These are phyloP conservation scores for Pleuronectes platessa DNA, from an alignment of 2,113 vertebrate genomes.

Conservation along the genomic window DNA sequence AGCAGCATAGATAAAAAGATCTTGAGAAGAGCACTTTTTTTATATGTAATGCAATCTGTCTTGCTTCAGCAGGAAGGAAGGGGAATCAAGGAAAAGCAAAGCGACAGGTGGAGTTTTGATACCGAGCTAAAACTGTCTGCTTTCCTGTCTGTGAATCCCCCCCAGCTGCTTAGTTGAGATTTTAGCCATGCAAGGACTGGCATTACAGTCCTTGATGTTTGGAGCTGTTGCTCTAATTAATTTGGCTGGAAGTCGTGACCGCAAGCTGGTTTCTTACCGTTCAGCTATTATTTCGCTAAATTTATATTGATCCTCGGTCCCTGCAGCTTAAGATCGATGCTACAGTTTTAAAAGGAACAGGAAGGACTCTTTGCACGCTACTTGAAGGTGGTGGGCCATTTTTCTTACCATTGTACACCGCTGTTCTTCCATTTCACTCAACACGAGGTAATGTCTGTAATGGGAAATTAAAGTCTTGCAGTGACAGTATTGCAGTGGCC, in stretches of 20 bases:
- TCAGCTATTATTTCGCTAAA: slow-evolving; percentile 28
- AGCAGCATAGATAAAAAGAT: background rate
- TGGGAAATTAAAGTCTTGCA: background rate
- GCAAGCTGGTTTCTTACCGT: slow-evolving; percentile 9
- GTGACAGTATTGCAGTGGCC: background rate
- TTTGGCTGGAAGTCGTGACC: background rate
- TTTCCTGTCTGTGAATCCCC: background rate
- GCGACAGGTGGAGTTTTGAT: background rate
- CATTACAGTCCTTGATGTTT: background rate
- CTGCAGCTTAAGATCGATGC: slow-evolving; percentile 37
- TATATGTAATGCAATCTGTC: slow-evolving; percentile 12
- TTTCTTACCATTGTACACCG: background rate
- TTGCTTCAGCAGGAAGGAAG: background rate
- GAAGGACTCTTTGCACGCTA: slow-evolving; percentile 19
- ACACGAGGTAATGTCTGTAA: background rate
- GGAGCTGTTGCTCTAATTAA: slow-evolving; percentile 16
- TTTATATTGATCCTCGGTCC: slow-evolving; percentile 45
- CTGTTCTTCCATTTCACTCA: background rate
- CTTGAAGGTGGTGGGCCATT: slow-evolving; percentile 6
- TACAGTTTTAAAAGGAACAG: slow-evolving; percentile 37
- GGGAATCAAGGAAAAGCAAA: background rate
- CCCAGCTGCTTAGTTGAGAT: background rate
- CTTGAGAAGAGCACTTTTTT: background rate
- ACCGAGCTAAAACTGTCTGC: background rate
- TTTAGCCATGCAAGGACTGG: background rate